These are phyloP conservation scores for Tachysurus fulvidraco DNA, from an alignment of 2,113 vertebrate genomes.

Conservation along the genomic window DNA sequence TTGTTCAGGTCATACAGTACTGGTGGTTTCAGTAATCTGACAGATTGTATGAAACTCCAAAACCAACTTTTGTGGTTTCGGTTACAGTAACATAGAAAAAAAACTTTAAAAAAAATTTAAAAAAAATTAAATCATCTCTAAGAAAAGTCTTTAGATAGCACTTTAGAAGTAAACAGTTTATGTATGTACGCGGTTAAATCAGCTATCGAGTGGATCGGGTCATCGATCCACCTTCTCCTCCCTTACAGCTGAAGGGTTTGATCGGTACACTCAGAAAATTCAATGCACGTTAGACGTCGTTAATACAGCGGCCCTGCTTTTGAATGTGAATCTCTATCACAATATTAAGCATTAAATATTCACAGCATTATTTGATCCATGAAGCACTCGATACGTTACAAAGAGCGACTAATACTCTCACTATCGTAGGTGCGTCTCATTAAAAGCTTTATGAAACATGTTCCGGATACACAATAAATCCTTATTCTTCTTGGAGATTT, in stretches of 20 bases:
- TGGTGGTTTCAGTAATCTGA: background rate
- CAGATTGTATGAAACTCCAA: background rate
- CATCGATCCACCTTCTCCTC: constrained; percentile 65
- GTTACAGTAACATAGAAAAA: background rate
- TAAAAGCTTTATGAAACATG: background rate
- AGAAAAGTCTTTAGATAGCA: background rate
- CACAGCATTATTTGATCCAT: background rate
- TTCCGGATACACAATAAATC: background rate
- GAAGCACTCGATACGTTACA: background rate
- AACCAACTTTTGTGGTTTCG: background rate
- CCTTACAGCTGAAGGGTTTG: constrained; percentile 53
- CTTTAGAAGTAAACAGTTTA: constrained; percentile 31
- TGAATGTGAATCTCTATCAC: background rate
- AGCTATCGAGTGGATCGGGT: constrained; percentile 67
- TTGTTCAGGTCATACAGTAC: background rate
- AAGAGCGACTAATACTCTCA: background rate
- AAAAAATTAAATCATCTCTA: background rate
- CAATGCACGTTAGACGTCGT: background rate
- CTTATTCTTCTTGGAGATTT: background rate
- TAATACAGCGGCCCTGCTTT: background rate
- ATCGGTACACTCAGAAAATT: constrained; percentile 6
- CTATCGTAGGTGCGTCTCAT: background rate
- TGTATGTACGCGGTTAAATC: constrained; percentile 59
- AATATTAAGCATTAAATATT: background rate
- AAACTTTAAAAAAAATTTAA: no score